Evolutionary conservation across 2,888 invertebrate species (phyloP), one percentile per base, ranked within the genome.

Genomic region (Caenorhabditis imperialis): DNA sequence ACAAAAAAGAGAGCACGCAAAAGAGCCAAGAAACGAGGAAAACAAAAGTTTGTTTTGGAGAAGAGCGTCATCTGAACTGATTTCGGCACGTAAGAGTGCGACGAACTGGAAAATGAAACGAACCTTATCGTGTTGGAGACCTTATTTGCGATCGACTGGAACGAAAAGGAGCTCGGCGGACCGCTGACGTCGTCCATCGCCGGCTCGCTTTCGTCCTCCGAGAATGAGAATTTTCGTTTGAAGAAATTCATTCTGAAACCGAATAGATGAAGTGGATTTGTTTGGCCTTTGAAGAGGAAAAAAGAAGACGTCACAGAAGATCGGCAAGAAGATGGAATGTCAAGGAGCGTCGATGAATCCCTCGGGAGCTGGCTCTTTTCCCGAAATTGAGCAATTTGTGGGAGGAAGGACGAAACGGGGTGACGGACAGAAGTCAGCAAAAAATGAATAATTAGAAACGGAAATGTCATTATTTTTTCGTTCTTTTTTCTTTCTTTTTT

Each of bases 121-220:
- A 14, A 81, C 82, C 82, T 82, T 23, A 82, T 82, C 2, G 82
- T 82, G 40, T 53, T 79, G 0, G 82, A 81, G 1, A 82, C 80
- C 58, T 75, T 75, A 47, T 81, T 80, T 12, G 82, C 82, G 18
- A 82, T 78, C 8, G 78, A 74, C 27, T 79, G 73, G 38, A 82
- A 77, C 8, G 82, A 82, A 55, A 82, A 82, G 1, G 81, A 72
- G 18, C 78, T 74, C 18, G 80, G 77, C 30, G 79, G 78, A 14
- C 57, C 65, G 27, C 23, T 65, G 30, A 70, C 63, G 37, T 78
- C 77, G 14, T 81, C 81, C 67, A 78, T 57, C 14, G 45, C 30
- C 16, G 65, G 57, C 40, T 71, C 77, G 5, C 73, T 78, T 42
- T 81, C 82, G 30, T 79, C 82, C 12, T 82, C 82, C 18, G 75